Base-by-base conservation (phyloP, 2,797 vertebrate genomes). In the Lithobates pipiens region DNA sequence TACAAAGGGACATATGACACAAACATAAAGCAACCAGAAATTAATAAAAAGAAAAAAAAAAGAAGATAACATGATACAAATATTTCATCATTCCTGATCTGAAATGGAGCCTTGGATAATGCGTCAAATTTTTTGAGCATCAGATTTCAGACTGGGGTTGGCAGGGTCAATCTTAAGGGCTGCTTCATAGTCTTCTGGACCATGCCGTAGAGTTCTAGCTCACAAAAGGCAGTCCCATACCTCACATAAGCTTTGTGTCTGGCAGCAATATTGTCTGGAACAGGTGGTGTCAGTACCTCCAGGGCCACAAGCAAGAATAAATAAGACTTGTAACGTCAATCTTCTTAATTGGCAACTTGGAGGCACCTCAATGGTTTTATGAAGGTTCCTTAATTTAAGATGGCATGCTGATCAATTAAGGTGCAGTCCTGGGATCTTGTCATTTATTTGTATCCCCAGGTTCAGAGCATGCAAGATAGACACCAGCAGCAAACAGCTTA, bases 371-470 rank as follows among this genome's bases (percentile, higher is more conserved):
- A 99, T 90, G 81, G 96, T 95, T 92, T 98, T 99, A 92, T 99
- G 97, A 23, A 99, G 91, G 82, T 99, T 98, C 74, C 94, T 94
- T 76, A 99, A 88, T 91, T 97, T 97, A 44, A 99, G 95, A 87
- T 99, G 98, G 91, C 97, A 98, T 10, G 97, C 98, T 46, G 98
- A 96, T 76, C 98, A 95, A 91, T 99, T 99, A 74, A 97, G 95
- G 85, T 94, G 98, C 16, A 99, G 88, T 0, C 94, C 89, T 6
- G 97, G 96, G 83, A 97, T 93, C 72, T 92, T 93, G 44, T 85
- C 90, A 91, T 96, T 97, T 75, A 99, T 91, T 89, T 89, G 92
- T 87, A 99, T 93, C 15, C 95, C 97, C 25, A 99, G 92, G 86
- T 91, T 96, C 86, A 98, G 98, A 0, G 96, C 97, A 0, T 32